A percentile compares a stretch with the other conserved stretches of the same genome.
Conservation (phyloP, 92 coral and sea anemone species). For the Anthopleura xanthogrammica region DNA sequence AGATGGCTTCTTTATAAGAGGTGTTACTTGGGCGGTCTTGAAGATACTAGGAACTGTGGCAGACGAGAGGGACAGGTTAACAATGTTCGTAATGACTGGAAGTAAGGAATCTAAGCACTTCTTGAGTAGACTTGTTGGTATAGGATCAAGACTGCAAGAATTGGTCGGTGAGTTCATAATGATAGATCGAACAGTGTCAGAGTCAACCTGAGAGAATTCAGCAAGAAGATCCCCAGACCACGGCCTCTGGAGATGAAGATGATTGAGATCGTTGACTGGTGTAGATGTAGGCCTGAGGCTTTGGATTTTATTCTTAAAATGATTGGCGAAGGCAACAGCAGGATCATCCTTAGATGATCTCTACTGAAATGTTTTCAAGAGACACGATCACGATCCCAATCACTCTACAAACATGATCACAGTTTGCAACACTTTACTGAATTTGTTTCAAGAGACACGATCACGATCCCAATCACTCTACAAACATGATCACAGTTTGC, state of each 20-base stretch:
- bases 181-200: conserved; percentile 7
- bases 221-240: background rate
- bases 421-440: too few species aligned
- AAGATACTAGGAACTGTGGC: background rate
- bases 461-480: too few species aligned
- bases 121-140: conserved; percentile 40
- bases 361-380: too few species aligned
- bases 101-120: conserved; percentile 28
- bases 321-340: background rate
- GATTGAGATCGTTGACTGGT: background rate
- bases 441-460: too few species aligned
- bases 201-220: background rate
- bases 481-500: too few species aligned
- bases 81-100: conserved; percentile 30
- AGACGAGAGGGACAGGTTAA: too few species aligned
- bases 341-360: conserved; percentile 2
- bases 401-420: too few species aligned
- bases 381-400: too few species aligned
- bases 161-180: conserved; percentile 50
- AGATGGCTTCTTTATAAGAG: background rate
- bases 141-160: conserved; percentile 53
- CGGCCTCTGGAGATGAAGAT: background rate
- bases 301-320: background rate
- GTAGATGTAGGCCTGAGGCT: background rate
- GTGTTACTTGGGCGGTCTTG: background rate